Conservation (phyloP, 2,888 invertebrate species). For the Leptarthrus brevirostris region DNA sequence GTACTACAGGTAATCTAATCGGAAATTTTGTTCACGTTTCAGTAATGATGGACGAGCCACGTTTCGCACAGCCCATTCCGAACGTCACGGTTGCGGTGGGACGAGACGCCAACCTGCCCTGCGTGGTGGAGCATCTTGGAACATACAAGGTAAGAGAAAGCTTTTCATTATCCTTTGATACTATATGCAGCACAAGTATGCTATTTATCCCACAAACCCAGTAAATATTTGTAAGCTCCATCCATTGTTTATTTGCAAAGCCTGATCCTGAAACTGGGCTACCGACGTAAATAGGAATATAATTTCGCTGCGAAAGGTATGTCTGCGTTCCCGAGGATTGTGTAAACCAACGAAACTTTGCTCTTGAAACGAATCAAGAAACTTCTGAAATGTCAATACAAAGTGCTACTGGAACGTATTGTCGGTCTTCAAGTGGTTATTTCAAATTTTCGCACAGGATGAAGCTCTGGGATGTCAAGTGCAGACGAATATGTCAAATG, state of each 20-base stretch:
- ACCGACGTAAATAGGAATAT: too few species aligned
- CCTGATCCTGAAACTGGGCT: not conserved
- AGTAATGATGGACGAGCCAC: slow-evolving; percentile 88
- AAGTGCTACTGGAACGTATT: not conserved
- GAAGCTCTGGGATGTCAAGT: not conserved
- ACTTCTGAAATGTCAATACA: slow-evolving; percentile 16
- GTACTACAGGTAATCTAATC: slow-evolving; percentile 32
- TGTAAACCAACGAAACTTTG: slow-evolving; percentile 18
- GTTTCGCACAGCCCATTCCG: slow-evolving; percentile 90
- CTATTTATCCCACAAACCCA: slow-evolving; percentile 2
- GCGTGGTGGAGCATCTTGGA: slow-evolving; percentile 90
- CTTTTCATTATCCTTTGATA: slow-evolving; percentile 27
- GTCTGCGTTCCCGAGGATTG: not conserved
- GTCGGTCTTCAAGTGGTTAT: not conserved
- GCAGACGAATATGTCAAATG: slow-evolving; percentile 8
- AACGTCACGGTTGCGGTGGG: slow-evolving; percentile 93
- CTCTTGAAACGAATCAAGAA: slow-evolving; percentile 15
- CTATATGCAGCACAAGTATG: not conserved
- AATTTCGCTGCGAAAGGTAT: too few species aligned
- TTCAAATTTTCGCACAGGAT: not conserved
- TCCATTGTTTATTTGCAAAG: not conserved
- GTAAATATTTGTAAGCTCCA: not conserved
- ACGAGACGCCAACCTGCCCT: slow-evolving; percentile 88
- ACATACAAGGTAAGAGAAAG: slow-evolving; percentile 80
- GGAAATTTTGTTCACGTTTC: slow-evolving; percentile 61